Conservation (phyloP, 2,888 invertebrate genomes). For the Drosophila ustulata region DNA sequence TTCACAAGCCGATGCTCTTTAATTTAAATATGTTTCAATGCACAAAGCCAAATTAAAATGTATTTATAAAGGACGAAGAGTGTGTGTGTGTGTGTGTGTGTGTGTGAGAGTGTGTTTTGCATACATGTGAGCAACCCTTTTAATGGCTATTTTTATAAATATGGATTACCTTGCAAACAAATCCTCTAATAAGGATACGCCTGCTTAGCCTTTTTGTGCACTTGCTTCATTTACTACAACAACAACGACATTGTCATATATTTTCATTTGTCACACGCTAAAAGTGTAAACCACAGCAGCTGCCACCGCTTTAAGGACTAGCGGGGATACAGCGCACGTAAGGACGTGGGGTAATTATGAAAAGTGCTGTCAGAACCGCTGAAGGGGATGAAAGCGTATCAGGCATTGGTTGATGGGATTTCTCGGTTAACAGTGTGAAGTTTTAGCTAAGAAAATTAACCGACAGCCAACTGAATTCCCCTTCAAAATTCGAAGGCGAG, state of each 20-base stretch:
- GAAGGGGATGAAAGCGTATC: conserved; percentile 25
- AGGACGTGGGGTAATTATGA: conserved; percentile 39
- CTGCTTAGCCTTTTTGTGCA: conserved; percentile 64
- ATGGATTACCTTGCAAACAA: conserved; percentile 57
- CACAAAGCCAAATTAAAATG: conserved; percentile 79
- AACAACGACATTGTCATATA: conserved; percentile 11
- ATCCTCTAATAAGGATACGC: conserved; percentile 69
- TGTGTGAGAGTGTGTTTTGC: neutral
- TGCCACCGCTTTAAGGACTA: conserved; percentile 15
- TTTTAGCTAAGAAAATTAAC: conserved; percentile 20
- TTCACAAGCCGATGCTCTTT: conserved; percentile 78
- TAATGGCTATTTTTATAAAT: conserved; percentile 77
- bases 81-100: neutral
- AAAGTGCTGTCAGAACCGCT: conserved; percentile 36
- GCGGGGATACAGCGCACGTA: neutral
- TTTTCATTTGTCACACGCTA: conserved; percentile 53
- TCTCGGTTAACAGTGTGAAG: conserved; percentile 22
- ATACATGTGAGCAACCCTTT: conserved; percentile 54
- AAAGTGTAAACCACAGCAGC: conserved; percentile 50
- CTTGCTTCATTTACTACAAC: conserved; percentile 72
- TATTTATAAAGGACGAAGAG: conserved; percentile 63
- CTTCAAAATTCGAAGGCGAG: neutral
- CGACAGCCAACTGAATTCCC: conserved; percentile 7
- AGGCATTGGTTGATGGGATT: conserved; percentile 22
- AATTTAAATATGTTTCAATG: conserved; percentile 81